Base-by-base conservation (phyloP, 2,797 vertebrate species). In the Enteromius paludinosus region DNA sequence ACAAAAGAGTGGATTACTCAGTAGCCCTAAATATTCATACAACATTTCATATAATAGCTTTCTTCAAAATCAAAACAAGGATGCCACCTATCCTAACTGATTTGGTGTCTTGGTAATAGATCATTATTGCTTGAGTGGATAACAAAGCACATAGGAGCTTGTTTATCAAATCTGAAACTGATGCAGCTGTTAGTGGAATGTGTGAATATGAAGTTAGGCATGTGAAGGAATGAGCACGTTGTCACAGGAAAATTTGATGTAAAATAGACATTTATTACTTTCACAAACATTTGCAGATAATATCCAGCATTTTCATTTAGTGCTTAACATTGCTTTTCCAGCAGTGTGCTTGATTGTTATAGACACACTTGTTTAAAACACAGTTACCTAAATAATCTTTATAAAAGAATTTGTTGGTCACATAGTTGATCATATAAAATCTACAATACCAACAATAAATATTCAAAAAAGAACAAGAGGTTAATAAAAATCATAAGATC, bases 401-500 rank as follows among this genome's bases (percentile, higher is more conserved):
- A 82, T 56, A 43, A 82, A 82, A 82, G 33, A 38, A 54, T 66
- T 66, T 81, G 43, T 64, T 30, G 49, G 54, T 38, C 30, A 72
- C 45, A 72, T n/a, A 80, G 38, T 52, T 73, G 69, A 64, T 81
- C 28, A 52, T 35, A 65, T 28, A 20, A 73, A 81, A 81, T 81
- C 43, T 43, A 75, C 69, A 72, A 59, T 20, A 64, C 43, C 69
- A 82, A 72, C n/a, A 86, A 30, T 69, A 75, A 84, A 9, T 38
- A 18, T 54, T 79, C 65, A 65, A 73, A 91, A 61, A 52, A 92
- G 91, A 90, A 87, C 62, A 73, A 86, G 0, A 75, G 33, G 86
- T 92, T 91, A 91, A 91, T 91, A 91, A 89, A 25, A 66, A 72
- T 15, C 62, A 72, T 25, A 72, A 84, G 87, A 94, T 92, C 92